Conservation (phyloP, 2,797 vertebrate genomes). For the Eremophila alpestris region DNA sequence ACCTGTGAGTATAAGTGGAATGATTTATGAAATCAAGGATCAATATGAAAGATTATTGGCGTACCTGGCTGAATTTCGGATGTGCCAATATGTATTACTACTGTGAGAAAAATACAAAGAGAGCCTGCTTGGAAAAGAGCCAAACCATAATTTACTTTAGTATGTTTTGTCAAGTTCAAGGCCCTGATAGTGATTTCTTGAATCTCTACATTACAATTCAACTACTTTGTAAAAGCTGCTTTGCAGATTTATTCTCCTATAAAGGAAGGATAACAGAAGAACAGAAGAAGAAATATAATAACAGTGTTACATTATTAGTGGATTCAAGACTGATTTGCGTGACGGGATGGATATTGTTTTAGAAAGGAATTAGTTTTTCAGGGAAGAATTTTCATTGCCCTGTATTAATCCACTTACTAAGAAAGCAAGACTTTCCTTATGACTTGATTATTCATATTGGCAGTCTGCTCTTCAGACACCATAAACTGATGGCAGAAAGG, state of each 20-base stretch:
- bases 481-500: neutral
- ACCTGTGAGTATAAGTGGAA: slow-evolving; percentile 73
- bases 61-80: neutral
- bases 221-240: neutral
- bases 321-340: neutral
- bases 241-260: neutral
- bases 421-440: neutral
- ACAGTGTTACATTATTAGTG: neutral
- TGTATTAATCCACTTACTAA: neutral
- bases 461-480: neutral
- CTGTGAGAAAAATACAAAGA: neutral
- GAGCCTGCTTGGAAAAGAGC: accelerated
- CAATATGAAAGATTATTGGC: neutral
- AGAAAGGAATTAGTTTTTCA: neutral
- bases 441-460: neutral
- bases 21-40: neutral
- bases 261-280: neutral
- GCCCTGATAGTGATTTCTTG: neutral
- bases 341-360: neutral
- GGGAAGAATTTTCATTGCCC: neutral
- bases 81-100: neutral
- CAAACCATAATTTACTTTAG: neutral
- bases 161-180: neutral
- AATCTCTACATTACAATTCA: neutral
- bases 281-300: neutral